phyloP scores from a whole-genome alignment of 2,888 invertebrate species.

The Adelphocoris suturalis region DNA sequence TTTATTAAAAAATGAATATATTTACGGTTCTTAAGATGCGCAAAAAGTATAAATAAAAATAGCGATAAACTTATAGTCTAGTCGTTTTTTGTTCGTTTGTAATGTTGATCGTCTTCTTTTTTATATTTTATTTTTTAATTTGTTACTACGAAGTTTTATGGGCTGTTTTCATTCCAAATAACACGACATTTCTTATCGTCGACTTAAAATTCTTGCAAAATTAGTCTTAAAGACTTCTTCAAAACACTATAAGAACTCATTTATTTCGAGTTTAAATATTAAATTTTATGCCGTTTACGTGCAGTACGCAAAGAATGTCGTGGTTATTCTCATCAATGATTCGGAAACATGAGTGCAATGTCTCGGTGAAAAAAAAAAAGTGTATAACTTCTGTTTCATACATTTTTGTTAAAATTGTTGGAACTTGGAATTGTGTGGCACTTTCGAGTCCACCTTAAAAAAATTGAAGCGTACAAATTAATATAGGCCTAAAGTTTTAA shows the following conservation, averaged over 20 bases:
- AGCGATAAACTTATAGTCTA: constrained; percentile 69
- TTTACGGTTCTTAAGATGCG: constrained; percentile 56
- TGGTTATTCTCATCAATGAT: constrained; percentile 8
- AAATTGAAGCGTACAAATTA: constrained; percentile 78
- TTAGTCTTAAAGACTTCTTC: not conserved
- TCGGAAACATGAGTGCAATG: not conserved
- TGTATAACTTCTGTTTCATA: too few relatives aligned
- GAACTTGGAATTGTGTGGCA: constrained; percentile 28
- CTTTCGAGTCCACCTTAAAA: constrained; percentile 60
- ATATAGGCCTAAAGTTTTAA: constrained; percentile 78
- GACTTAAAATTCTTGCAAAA: not conserved
- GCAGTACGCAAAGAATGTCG: not conserved
- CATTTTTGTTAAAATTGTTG: too few relatives aligned
- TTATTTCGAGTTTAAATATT: not conserved
- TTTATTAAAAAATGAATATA: constrained; percentile 71
- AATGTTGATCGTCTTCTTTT: constrained; percentile 41
- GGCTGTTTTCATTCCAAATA: constrained; percentile 65
- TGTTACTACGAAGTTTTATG: constrained; percentile 11
- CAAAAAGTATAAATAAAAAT: constrained; percentile 43
- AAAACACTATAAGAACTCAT: not conserved
- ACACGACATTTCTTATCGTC: not conserved
- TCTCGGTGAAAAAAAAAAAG: not conserved
- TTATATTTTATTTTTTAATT: not conserved
- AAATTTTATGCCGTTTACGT: not conserved
- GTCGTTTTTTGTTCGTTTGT: constrained; percentile 65